Conservation (phyloP, 1,140 invertebrate species). For the Oedothorax gibbosus region DNA sequence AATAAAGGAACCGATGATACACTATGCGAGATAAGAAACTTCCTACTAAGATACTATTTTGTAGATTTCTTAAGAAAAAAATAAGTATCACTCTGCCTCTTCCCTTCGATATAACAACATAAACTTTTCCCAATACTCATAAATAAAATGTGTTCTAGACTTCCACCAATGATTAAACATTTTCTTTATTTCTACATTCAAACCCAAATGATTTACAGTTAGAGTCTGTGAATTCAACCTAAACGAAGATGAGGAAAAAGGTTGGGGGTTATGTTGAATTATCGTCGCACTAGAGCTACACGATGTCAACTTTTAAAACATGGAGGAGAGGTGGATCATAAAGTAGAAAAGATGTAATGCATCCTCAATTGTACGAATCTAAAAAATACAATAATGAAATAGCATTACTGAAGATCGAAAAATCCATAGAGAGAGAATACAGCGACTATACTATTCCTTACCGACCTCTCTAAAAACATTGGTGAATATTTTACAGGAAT, state of each 20-base stretch:
- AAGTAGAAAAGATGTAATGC: conserved; percentile 62
- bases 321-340: conserved; percentile 23
- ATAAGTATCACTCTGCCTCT: too few relatives aligned
- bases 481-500: conserved; percentile 56
- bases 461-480: conserved; percentile 79
- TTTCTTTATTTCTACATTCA: conserved; percentile 26
- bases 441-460: conserved; percentile 74
- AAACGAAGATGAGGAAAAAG: conserved; percentile 15
- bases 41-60: too few relatives aligned
- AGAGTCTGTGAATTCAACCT: conserved; percentile 62
- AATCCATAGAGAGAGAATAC: conserved; percentile 74
- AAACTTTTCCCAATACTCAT: too few relatives aligned
- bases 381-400: conserved; percentile 76
- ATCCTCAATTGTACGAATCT: conserved; percentile 69
- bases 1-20: too few relatives aligned
- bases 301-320: too few relatives aligned
- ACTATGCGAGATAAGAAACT: too few relatives aligned
- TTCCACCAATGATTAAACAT: too few relatives aligned
- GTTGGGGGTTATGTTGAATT: too few relatives aligned
- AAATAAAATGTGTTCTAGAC: too few relatives aligned
- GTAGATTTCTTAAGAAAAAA: too few relatives aligned
- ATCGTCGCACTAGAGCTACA: too few relatives aligned
- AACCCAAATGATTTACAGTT: conserved; percentile 42
- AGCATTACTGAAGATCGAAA: conserved; percentile 72
- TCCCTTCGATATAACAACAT: too few relatives aligned